These are phyloP conservation scores for Busseola fusca DNA, from an alignment of 2,888 invertebrate genomes.

Conservation along the genomic window DNA sequence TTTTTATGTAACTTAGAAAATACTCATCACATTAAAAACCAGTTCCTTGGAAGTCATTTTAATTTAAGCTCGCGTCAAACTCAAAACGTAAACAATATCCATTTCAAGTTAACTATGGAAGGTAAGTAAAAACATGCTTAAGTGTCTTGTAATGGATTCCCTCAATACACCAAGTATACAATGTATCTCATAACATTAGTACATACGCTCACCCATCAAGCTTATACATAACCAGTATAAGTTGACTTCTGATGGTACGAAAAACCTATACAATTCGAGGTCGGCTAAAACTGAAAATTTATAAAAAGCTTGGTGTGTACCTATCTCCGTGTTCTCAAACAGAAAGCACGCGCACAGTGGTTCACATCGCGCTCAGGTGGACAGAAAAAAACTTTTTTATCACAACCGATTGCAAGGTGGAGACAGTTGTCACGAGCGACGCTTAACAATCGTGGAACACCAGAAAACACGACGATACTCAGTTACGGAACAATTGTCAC, in stretches of 20 bases:
- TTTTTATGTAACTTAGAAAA: not conserved
- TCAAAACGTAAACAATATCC: conserved; percentile 16
- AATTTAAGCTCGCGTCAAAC: not conserved
- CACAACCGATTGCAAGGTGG: conserved; percentile 74
- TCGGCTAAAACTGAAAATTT: too few relatives aligned
- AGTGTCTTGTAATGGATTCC: conserved; percentile 17
- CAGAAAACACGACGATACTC: conserved; percentile 68
- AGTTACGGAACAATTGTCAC: conserved; percentile 66
- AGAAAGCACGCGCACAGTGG: conserved; percentile 75
- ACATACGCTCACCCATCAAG: too few relatives aligned
- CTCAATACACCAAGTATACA: conserved; percentile 13
- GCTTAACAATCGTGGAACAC: conserved; percentile 69
- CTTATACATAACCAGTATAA: too few relatives aligned
- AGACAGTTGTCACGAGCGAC: conserved; percentile 72
- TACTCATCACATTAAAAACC: not conserved
- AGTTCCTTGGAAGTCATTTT: not conserved
- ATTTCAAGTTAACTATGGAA: conserved; percentile 17
- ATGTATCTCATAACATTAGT: conserved; percentile 15
- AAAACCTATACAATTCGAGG: too few relatives aligned
- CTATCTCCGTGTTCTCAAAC: conserved; percentile 36
- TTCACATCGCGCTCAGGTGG: conserved; percentile 72
- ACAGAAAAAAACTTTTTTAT: conserved; percentile 72
- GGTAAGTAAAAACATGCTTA: conserved; percentile 10
- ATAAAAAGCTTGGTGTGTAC: too few relatives aligned
- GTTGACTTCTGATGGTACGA: too few relatives aligned